Conservation (phyloP, 2,888 invertebrate species). For the Poecilobothrus nobilitatus region DNA sequence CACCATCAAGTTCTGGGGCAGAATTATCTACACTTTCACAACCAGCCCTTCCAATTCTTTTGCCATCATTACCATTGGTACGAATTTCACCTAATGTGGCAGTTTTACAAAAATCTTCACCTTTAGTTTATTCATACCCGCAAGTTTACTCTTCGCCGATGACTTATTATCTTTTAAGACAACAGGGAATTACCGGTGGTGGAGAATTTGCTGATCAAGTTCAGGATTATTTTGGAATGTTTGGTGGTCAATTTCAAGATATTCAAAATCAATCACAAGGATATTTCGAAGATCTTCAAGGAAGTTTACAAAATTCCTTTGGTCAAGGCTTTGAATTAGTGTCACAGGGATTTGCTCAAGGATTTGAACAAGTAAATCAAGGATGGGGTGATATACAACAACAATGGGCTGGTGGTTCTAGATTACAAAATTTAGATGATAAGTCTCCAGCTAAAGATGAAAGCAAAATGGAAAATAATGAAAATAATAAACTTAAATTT, state of each 20-base stretch:
- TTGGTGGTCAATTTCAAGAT: not conserved
- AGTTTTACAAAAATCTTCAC: not conserved
- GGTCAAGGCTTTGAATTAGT: not conserved
- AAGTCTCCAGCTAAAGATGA: not conserved
- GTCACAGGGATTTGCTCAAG: not conserved
- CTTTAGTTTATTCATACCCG: not conserved
- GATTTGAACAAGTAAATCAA: not conserved
- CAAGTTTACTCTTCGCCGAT: no score
- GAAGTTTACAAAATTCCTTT: not conserved
- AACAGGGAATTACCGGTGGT: not conserved
- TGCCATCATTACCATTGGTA: not conserved
- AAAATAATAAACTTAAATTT: not conserved
- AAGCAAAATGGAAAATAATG: not conserved
- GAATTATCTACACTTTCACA: not conserved
- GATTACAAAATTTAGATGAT: not conserved
- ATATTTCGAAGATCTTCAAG: not conserved
- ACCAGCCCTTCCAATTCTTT: not conserved
- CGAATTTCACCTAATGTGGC: not conserved
- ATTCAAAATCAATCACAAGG: not conserved
- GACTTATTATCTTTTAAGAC: not conserved
- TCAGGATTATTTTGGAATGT: not conserved
- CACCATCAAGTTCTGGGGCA: no score
- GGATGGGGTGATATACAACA: not conserved
- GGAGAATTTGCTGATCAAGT: not conserved
- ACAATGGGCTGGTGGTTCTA: not conserved